Percentiles rank a stretch among this genome's conserved stretches.
Conservation (phyloP, 2,797 vertebrate genomes). For the Eupleurogrammus muticus region DNA sequence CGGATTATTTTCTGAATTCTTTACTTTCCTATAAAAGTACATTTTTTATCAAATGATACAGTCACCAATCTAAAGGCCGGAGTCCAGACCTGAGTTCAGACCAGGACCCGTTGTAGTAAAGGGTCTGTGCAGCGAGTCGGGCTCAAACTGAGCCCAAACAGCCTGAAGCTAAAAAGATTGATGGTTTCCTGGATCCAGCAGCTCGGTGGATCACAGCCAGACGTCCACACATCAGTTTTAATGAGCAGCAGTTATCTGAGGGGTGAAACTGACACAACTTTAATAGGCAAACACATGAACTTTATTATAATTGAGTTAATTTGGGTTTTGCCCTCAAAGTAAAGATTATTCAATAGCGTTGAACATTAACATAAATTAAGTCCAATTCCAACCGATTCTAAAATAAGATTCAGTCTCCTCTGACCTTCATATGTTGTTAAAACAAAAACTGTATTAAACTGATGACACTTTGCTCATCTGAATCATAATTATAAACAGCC, state of each 20-base stretch:
- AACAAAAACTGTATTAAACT: constrained; percentile 25
- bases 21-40: too few relatives aligned
- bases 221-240: constrained; percentile 56
- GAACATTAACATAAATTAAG: constrained; percentile 66
- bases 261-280: constrained; percentile 48
- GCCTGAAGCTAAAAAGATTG: constrained; percentile 33
- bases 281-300: constrained; percentile 49
- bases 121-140: neutral
- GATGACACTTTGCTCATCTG: constrained; percentile 54
- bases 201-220: constrained; percentile 48
- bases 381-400: constrained; percentile 16
- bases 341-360: constrained; percentile 57
- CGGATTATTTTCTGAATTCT: too few relatives aligned
- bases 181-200: constrained; percentile 38
- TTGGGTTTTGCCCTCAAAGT: constrained; percentile 54
- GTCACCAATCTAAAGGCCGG: neutral
- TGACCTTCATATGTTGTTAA: constrained; percentile 53
- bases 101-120: neutral
- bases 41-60: neutral
- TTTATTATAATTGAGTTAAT: constrained; percentile 56
- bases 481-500: constrained; percentile 61
- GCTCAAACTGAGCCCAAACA: constrained; percentile 38
- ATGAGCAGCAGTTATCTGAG: constrained; percentile 57
- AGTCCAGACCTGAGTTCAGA: neutral
- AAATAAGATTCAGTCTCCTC: constrained; percentile 32